Evolutionary conservation across 2,888 invertebrate genomes (phyloP), one percentile per base, ranked within the genome.

Genomic region (Netelia inedita): DNA sequence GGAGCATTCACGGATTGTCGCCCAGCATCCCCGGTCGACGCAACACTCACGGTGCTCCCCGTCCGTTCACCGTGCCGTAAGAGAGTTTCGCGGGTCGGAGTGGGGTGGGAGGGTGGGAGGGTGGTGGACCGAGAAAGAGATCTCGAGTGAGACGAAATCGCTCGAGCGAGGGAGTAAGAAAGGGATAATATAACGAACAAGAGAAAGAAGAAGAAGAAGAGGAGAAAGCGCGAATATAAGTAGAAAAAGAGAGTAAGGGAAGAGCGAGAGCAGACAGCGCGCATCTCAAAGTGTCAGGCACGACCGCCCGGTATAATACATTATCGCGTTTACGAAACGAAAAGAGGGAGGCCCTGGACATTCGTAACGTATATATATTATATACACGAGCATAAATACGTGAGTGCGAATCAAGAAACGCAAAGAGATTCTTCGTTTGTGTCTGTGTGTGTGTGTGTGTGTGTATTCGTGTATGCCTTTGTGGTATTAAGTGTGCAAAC

Each of bases 201-300:
- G 28, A 28, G 5, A 5, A 28, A 5, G 35, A n/a, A 19, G 1
- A 68, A 73, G 50, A 28, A 28, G 55, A 41, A 19, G 57, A 46
- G 61, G 55, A 46, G 23, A 69, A 83, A 59, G 21, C 53, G 14
- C 57, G 41, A 73, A 71, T 73, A 68, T 65, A 50, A 50, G 73
- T 19, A 79, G 46, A 59, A 79, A 63, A 63, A n/a, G 10, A 63
- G 14, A 71, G 61, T 11, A 74, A 73, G 19, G 59, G 16, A 82
- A 53, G 82, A 71, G 41, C 59, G 41, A 61, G 46, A 57, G 57
- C 16, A 46, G 46, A 14, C 11, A 14, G 53, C 73, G 68, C 35
- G 63, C 63, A 71, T 83, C 83, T 83, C 83, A 16, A 69, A 83
- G 74, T 83, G 83, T 83, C 83, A 74, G 73, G n/a, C 73, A n/a